These are phyloP conservation scores for Lasius fuliginosus DNA, from an alignment of 2,888 invertebrate species.

Conservation along the genomic window DNA sequence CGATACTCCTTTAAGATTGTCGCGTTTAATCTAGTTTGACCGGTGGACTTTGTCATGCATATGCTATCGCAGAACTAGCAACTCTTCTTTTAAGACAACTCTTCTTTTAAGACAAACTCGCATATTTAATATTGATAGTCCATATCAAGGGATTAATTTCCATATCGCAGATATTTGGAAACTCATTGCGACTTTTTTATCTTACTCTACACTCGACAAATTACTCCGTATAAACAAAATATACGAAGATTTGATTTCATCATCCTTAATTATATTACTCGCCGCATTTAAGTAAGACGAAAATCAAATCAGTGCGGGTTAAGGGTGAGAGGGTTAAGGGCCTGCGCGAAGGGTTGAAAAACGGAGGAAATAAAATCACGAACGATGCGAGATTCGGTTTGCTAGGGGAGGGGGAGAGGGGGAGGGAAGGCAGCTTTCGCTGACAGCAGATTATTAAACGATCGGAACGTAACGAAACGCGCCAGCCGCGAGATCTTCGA, in stretches of 20 bases:
- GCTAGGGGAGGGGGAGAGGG: not conserved
- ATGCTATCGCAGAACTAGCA: not conserved
- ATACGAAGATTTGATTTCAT: slow-evolving; percentile 23
- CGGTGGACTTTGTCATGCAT: slow-evolving; percentile 32
- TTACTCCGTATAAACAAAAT: slow-evolving; percentile 21
- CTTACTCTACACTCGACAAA: not conserved
- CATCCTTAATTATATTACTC: slow-evolving; percentile 33
- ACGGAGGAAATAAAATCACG: slow-evolving; percentile 47
- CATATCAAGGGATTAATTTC: slow-evolving; percentile 19
- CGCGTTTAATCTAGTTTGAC: slow-evolving; percentile 43
- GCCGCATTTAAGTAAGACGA: slow-evolving; percentile 45
- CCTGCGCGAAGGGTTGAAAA: slow-evolving; percentile 34
- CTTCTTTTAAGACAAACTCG: slow-evolving; percentile 2
- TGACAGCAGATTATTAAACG: slow-evolving; percentile 51
- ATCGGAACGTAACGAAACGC: slow-evolving; percentile 54
- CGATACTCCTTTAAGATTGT: slow-evolving; percentile 34
- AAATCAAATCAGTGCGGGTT: slow-evolving; percentile 30
- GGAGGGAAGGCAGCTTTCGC: slow-evolving; percentile 24
- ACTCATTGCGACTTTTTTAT: slow-evolving; percentile 1
- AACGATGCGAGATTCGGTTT: slow-evolving; percentile 23
- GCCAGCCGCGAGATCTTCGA: slow-evolving; percentile 50
- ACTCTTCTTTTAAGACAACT: not conserved
- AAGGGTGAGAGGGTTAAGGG: slow-evolving; percentile 14
- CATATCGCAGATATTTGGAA: not conserved
- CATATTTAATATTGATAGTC: slow-evolving; percentile 19